A percentile compares a stretch with the other conserved stretches of the same genome.
phyloP scores from a whole-genome alignment of 2,888 invertebrate species.

The Capitulum mitella region DNA sequence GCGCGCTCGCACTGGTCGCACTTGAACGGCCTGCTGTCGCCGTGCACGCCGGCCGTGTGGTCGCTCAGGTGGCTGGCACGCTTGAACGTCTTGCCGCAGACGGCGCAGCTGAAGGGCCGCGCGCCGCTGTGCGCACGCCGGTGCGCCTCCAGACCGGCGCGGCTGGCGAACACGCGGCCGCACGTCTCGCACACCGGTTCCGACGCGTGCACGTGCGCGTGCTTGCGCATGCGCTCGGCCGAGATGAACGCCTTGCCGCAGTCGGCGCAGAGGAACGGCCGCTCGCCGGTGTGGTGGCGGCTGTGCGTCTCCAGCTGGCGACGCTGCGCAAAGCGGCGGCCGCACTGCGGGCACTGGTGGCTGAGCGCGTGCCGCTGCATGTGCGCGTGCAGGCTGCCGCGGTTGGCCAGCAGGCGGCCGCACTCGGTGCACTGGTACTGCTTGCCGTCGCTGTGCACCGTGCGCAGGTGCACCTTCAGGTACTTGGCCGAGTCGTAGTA shows the following conservation, averaged over 20 bases:
- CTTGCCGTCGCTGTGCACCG: conserved; percentile 8
- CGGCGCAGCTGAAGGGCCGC: not conserved
- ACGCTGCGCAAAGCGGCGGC: conserved; percentile 33
- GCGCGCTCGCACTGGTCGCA: conserved; percentile 5
- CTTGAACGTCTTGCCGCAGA: not conserved
- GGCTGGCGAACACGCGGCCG: not conserved
- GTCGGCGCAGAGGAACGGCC: conserved; percentile 33
- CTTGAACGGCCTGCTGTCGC: not conserved
- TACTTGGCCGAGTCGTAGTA: conserved; percentile 16
- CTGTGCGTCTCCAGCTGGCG: conserved; percentile 33
- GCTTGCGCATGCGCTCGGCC: conserved; percentile 34
- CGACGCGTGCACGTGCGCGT: conserved; percentile 32
- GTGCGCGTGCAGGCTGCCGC: conserved; percentile 16
- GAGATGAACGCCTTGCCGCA: conserved; percentile 35
- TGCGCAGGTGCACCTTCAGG: not conserved
- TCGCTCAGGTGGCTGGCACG: not conserved
- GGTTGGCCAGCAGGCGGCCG: conserved; percentile 6
- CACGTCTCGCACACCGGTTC: not conserved
- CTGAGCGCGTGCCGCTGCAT: conserved; percentile 3
- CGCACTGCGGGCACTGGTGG: conserved; percentile 31
- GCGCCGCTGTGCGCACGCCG: conserved; percentile 3
- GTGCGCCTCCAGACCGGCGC: not conserved
- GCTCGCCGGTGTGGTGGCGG: conserved; percentile 34
- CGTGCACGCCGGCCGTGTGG: not conserved
- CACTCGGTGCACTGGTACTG: conserved; percentile 20